Conservation (phyloP, 1,140 invertebrate genomes). For the Diachasma alloeum region DNA sequence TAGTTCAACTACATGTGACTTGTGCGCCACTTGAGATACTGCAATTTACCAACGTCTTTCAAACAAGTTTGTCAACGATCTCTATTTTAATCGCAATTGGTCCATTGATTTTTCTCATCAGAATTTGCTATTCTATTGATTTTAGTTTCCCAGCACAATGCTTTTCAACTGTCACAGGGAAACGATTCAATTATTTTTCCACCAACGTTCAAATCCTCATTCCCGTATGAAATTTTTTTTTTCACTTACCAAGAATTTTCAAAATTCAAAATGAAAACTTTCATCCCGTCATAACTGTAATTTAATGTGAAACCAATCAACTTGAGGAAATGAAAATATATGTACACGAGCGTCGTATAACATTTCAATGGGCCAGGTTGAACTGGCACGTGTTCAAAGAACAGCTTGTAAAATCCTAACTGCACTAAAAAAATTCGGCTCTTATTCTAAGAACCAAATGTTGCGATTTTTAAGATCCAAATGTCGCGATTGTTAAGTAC, state of each 20-base stretch:
- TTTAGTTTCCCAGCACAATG: no score
- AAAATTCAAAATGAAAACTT: not conserved
- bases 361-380: slow-evolving; percentile 45
- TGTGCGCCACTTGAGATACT: not conserved
- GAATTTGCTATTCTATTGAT: not conserved
- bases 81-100: no score
- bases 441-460: no score
- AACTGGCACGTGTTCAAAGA: slow-evolving; percentile 49
- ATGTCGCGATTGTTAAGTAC: no score
- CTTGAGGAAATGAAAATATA: not conserved
- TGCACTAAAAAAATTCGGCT: no score
- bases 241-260: not conserved
- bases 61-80: not conserved
- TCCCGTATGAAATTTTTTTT: not conserved
- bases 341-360: slow-evolving; percentile 39
- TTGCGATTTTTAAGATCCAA: no score
- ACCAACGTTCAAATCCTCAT: no score
- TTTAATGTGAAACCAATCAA: slow-evolving; percentile 1
- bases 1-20: slow-evolving; percentile 23
- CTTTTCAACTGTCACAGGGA: not conserved
- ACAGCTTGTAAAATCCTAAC: slow-evolving; percentile 45
- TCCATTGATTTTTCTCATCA: not conserved
- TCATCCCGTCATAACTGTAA: not conserved
- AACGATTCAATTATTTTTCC: not conserved
- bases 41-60: not conserved